These are phyloP conservation scores for Leptodactylus fuscus DNA, from an alignment of 2,113 vertebrate species.

Conservation along the genomic window DNA sequence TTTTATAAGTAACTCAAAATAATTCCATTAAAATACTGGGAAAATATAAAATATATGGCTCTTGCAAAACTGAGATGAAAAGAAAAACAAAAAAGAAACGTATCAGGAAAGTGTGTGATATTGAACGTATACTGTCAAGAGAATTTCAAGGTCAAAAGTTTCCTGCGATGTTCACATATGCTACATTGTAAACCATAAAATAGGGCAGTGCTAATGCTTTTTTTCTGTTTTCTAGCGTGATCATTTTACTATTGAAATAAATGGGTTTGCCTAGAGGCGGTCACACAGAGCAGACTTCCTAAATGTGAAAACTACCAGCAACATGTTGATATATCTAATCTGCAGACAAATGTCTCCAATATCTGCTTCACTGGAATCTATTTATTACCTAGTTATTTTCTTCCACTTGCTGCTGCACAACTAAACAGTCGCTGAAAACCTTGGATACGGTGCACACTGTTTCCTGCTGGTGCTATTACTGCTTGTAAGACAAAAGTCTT, in stretches of 20 bases:
- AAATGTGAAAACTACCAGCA: background rate
- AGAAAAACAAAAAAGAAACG: no score
- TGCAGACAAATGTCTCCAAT: background rate
- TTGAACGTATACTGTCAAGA: no score
- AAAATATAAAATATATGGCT: no score
- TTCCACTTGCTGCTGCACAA: background rate
- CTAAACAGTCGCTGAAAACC: no score
- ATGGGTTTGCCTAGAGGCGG: background rate
- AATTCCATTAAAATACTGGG: no score
- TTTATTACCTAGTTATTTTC: background rate
- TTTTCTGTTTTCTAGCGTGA: background rate
- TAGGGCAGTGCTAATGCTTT: no score
- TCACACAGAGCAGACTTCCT: background rate
- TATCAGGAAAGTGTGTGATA: no score
- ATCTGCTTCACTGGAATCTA: background rate
- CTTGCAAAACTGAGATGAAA: no score
- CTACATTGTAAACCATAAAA: background rate
- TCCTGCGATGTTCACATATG: no score
- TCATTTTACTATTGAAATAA: background rate
- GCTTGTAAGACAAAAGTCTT: background rate
- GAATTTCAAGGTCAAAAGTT: no score
- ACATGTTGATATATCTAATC: background rate
- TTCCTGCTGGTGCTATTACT: background rate
- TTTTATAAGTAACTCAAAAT: no score
- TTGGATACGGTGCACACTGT: background rate